Base-by-base conservation (phyloP, 2,888 invertebrate species). In the Crocallis elinguaria region DNA sequence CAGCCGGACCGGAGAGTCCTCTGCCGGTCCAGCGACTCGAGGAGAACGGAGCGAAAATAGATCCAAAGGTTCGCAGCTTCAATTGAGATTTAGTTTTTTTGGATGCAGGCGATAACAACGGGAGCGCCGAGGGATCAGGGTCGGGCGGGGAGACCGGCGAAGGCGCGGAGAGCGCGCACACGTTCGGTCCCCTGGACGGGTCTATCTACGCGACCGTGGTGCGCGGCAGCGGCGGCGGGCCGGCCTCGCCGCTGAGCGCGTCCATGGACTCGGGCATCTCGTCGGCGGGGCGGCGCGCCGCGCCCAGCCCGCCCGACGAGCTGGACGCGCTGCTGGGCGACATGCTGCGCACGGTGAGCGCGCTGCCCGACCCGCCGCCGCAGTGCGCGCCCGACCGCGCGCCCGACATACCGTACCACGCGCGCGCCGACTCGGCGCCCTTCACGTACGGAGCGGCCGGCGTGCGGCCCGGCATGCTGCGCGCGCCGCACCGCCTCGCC, bases 201-300 rank as follows among this genome's bases (percentile, higher is more conserved):
- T 97, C 97, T 73, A 94, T 97, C 73, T 97, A 98, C 93, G 97
- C 97, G 65, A 94, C 94, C 49, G 94, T 94, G 65, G 86, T 89
- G 69, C 86, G 92, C 70, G 84, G 53, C 46, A 51, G 51, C 36
- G 52, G 53, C 37, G 53, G 88, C 67, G 86, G 87, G 61, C 84
- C 86, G 46, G 93, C 94, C 70, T 95, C 95, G 77, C 95, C 95
- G 72, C 94, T 96, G 86, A 96, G 96, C 75, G 95, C 96, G 82
- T 97, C 97, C 86, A 96, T 97, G 95, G 97, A 97, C 93, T 97
- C 96, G 71, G 97, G 97, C 72, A 97, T 97, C 74, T 96, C 96
- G 75, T 96, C 96, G 55, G 94, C 94, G 86, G 94, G 94, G 73
- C 88, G 92, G 60, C 89, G 92, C 69, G 92, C 92, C 67, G 92